Conservation (phyloP, 2,797 vertebrate species). For the Podarcis lilfordi region DNA sequence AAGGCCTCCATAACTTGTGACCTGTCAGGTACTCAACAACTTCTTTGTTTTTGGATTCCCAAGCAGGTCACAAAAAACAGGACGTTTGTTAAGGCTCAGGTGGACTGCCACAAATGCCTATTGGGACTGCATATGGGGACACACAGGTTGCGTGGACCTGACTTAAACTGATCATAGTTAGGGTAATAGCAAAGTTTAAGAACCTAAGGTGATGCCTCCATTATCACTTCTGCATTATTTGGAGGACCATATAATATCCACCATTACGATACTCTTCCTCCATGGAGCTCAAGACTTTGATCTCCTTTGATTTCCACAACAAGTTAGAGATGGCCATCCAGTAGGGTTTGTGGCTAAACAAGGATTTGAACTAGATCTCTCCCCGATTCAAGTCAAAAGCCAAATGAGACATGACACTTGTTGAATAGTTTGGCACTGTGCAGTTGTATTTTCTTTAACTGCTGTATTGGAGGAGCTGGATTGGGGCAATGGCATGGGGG, state of each 20-base stretch:
- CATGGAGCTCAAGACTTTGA: neutral
- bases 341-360: neutral
- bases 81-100: neutral
- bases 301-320: neutral
- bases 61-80: neutral
- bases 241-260: neutral
- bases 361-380: neutral
- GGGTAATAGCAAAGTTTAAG: neutral
- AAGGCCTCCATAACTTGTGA: neutral
- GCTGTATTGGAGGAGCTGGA: too few species aligned
- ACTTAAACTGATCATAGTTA: neutral
- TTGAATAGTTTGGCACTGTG: too few species aligned
- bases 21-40: neutral
- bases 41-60: neutral
- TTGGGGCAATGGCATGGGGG: too few species aligned
- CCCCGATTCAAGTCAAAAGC: neutral
- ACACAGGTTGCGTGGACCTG: neutral
- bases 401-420: neutral
- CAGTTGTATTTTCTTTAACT: too few species aligned
- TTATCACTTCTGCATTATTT: neutral
- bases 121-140: neutral
- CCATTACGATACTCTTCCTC: neutral
- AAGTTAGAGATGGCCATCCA: neutral
- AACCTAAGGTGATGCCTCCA: neutral
- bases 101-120: neutral